These are phyloP conservation scores for Paracanthobrama guichenoti DNA, from an alignment of 2,113 vertebrate species.

Conservation along the genomic window DNA sequence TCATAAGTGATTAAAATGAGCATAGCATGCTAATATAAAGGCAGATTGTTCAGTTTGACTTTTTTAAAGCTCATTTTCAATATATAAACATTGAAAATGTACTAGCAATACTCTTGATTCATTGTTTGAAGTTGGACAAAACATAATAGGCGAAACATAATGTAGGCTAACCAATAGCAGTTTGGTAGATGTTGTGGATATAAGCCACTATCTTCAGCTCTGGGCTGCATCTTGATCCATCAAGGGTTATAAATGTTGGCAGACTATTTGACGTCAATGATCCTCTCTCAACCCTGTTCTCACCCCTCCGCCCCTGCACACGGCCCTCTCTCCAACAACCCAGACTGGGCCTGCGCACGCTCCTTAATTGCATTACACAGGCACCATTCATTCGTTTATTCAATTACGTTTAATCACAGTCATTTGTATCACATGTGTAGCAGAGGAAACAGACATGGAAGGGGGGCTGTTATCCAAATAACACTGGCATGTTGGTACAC, in stretches of 20 bases:
- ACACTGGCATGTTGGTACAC: not conserved
- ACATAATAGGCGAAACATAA: too few species aligned
- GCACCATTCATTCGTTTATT: constrained; percentile 58
- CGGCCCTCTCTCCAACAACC: constrained; percentile 14
- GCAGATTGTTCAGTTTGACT: not conserved
- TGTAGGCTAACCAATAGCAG: not conserved
- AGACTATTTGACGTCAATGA: constrained; percentile 64
- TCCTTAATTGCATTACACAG: constrained; percentile 55
- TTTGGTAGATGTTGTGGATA: not conserved
- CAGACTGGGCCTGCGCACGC: constrained; percentile 36
- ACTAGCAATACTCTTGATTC: not conserved
- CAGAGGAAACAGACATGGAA: constrained; percentile 6
- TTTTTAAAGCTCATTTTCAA: not conserved
- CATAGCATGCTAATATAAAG: not conserved
- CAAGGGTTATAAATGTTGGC: constrained; percentile 54
- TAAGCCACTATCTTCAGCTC: not conserved
- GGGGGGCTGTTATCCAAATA: constrained; percentile 11
- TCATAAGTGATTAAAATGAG: not conserved
- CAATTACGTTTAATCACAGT: constrained; percentile 59
- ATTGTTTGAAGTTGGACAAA: not conserved
- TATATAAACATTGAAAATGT: not conserved
- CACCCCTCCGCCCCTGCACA: constrained; percentile 16
- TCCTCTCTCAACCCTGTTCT: constrained; percentile 42
- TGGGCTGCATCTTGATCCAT: constrained; percentile 47
- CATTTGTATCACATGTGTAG: constrained; percentile 59